Percentiles rank a stretch among this genome's conserved stretches.
These are phyloP conservation scores for Himalopsyche kuldschensis DNA, from an alignment of 2,888 invertebrate species.

Conservation along the genomic window DNA sequence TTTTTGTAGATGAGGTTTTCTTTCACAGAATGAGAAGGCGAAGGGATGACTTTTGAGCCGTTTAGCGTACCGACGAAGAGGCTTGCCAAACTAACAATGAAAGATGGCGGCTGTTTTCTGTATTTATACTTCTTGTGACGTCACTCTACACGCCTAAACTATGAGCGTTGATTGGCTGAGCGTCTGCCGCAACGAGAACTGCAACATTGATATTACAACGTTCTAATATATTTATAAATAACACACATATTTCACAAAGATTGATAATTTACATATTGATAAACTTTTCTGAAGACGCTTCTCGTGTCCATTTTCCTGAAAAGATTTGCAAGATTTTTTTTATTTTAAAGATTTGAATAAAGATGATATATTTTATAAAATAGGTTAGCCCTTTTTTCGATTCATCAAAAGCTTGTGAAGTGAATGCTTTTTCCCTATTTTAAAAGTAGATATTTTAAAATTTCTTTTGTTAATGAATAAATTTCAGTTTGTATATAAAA, in stretches of 20 bases:
- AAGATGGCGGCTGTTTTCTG: slow-evolving; percentile 51
- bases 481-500: no score
- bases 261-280: no score
- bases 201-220: slow-evolving; percentile 4
- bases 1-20: slow-evolving; percentile 55
- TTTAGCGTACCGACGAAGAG: slow-evolving; percentile 61
- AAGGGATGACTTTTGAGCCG: slow-evolving; percentile 48
- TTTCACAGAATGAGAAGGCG: slow-evolving; percentile 51
- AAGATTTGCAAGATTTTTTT: no score
- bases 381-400: no score
- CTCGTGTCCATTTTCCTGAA: no score
- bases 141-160: slow-evolving; percentile 57
- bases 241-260: no score
- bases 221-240: background rate
- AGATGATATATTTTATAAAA: background rate
- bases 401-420: no score
- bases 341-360: no score
- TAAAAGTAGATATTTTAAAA: no score
- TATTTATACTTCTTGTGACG: slow-evolving; percentile 61
- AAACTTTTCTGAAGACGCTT: no score
- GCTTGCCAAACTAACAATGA: slow-evolving; percentile 69
- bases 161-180: slow-evolving; percentile 53
- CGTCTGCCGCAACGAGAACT: slow-evolving; percentile 4
- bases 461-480: no score
- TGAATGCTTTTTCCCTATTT: no score